Conservation (phyloP, 2,888 invertebrate genomes). For the Panopea generosa region DNA sequence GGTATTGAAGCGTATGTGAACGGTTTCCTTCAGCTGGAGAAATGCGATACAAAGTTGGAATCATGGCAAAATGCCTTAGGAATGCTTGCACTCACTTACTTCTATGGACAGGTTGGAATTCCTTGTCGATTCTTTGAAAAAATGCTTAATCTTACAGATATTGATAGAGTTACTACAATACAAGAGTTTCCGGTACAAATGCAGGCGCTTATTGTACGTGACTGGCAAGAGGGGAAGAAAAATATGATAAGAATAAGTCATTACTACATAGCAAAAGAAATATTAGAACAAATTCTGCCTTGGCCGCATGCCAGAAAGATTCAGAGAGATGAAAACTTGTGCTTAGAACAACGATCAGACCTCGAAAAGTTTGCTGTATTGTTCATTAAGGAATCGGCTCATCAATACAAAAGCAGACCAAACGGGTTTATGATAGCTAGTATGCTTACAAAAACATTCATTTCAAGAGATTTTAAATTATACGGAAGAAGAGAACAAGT, state of each 20-base stretch:
- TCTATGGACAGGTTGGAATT: constrained; percentile 62
- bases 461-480: constrained; percentile 60
- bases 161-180: constrained; percentile 18
- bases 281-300: constrained; percentile 58
- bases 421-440: constrained; percentile 28
- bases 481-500: constrained; percentile 4
- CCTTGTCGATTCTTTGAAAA: constrained; percentile 60
- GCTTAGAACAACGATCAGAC: constrained; percentile 45
- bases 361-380: constrained; percentile 46
- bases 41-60: constrained; percentile 23
- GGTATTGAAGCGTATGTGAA: constrained; percentile 61
- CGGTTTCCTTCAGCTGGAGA: constrained; percentile 55
- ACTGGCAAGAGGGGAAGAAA: constrained; percentile 29
- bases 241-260: constrained; percentile 60
- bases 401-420: constrained; percentile 6
- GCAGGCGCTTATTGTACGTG: constrained; percentile 51
- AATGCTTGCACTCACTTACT: constrained; percentile 60
- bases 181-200: constrained; percentile 54
- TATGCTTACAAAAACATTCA: constrained; percentile 58
- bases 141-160: not conserved
- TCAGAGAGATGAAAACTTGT: constrained; percentile 18
- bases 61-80: constrained; percentile 56
- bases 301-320: not conserved
- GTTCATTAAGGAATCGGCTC: constrained; percentile 58
- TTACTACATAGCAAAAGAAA: constrained; percentile 61